phyloP scores from a whole-genome alignment of 2,888 invertebrate species.

The Abrostola triplasia region DNA sequence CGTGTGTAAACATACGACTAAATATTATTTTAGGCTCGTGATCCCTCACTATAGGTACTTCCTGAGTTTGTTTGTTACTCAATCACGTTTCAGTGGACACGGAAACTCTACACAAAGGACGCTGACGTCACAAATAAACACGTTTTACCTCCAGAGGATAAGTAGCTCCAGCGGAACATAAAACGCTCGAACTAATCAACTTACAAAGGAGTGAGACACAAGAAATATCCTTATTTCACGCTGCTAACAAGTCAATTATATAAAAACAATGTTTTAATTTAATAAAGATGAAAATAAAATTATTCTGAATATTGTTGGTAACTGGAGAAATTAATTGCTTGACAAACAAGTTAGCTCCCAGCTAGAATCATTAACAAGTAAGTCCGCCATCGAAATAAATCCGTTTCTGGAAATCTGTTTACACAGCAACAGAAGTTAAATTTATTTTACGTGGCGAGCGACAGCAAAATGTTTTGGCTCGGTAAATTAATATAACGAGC shows the following conservation, averaged over 20 bases:
- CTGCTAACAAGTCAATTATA: conserved; percentile 10
- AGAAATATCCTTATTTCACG: conserved; percentile 18
- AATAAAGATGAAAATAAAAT: conserved; percentile 16
- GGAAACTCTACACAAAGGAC: conserved; percentile 35
- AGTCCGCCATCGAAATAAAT: conserved; percentile 21
- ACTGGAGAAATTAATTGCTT: conserved; percentile 32
- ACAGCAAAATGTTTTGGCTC: background rate
- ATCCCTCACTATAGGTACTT: conserved; percentile 13
- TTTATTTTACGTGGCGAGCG: conserved; percentile 11
- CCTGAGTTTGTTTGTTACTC: conserved; percentile 35
- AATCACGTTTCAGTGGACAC: conserved; percentile 39
- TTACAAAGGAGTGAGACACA: conserved; percentile 28
- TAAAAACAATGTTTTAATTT: conserved; percentile 10
- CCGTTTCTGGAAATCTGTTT: conserved; percentile 26
- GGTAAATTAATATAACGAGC: conserved; percentile 14
- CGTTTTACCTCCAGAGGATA: conserved; percentile 36
- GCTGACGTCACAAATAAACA: conserved; percentile 39
- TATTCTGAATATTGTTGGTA: conserved; percentile 19
- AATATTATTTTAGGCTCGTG: conserved; percentile 20
- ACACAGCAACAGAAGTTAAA: conserved; percentile 7
- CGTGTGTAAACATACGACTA: background rate
- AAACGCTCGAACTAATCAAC: conserved; percentile 26
- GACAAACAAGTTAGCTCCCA: conserved; percentile 28
- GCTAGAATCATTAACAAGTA: conserved; percentile 37
- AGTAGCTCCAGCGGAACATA: conserved; percentile 35